Percentiles rank a stretch among this genome's conserved stretches.
phyloP scores from a whole-genome alignment of 2,797 vertebrate species.

The Leptodactylus fallax region DNA sequence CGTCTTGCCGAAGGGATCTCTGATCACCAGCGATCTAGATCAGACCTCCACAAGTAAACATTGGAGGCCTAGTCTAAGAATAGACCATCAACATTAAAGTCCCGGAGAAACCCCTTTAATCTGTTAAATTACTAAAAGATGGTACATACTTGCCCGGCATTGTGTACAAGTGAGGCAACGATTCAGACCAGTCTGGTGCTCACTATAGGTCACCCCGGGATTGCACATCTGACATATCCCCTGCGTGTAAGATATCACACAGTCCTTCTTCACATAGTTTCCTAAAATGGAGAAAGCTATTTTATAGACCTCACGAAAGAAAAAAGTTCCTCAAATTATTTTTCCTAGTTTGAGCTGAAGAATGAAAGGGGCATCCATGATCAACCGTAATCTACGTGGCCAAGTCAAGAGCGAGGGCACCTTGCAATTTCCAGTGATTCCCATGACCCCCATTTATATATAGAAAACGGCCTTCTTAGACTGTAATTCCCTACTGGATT shows the following conservation, averaged over 20 bases:
- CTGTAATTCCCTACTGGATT: no score
- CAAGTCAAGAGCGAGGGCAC: no score
- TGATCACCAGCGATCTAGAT: no score
- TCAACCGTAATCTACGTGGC: no score
- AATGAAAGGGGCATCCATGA: no score
- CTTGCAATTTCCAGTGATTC: no score
- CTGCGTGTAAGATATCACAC: background rate
- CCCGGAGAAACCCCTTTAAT: background rate
- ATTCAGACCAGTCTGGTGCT: background rate
- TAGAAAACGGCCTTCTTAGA: no score
- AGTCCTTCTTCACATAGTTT: constrained; percentile 11
- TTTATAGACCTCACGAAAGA: no score
- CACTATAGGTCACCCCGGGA: background rate
- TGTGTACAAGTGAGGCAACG: background rate
- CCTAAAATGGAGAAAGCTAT: background rate
- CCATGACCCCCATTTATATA: no score
- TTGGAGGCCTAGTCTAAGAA: background rate
- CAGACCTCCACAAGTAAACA: background rate
- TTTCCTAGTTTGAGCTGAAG: no score
- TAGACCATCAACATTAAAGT: background rate
- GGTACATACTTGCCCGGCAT: background rate
- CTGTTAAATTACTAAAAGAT: background rate
- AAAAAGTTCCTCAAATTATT: no score
- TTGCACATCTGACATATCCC: background rate
- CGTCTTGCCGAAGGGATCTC: no score